Base-by-base conservation (phyloP, 2,113 vertebrate genomes). In the Aldabrachelys gigantea region DNA sequence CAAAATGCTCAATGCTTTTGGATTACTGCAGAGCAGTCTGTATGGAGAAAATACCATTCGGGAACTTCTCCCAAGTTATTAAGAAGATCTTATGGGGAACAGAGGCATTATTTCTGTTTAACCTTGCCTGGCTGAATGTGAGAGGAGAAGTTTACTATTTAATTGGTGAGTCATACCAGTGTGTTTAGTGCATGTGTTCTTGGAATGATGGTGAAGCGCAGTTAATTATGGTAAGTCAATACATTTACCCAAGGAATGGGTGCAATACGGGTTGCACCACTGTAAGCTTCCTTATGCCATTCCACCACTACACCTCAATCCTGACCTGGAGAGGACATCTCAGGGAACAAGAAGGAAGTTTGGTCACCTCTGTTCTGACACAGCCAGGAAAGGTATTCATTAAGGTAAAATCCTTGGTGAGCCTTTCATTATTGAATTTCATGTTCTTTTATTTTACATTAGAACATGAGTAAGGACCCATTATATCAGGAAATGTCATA, bases 391-490 rank as follows among this genome's bases (percentile, higher is more conserved):
- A 41, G 54, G 24, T 0, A 0, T 8, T 52, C 49, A 1, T 1
- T 0, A 3, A 83, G 44, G 24, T 59, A 6, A n/a, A 83, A 19
- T 52, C 41, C 80, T 31, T 0, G 0, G 10, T 6, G 85, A 75
- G 16, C 35, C 65, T n/a, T 62, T 82, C 27, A 9, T 50, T 85
- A 69, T 10, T 57, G n/a, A 52, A 24, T 5, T 44, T 47, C n/a
- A n/a, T n/a, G 79, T 57, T 78, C 49, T 91, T 81, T 47, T 1
- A 0, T 38, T 78, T 31, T 3, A 27, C 5, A 53, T 81, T 69
- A 84, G 62, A 88, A 75, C 78, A 54, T n/a, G 1, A 89, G 95
- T 85, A 78, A 1, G 11, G 78, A 14, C 80, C 50, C 80, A 16
- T 82, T 56, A 11, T 80, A 50, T 44, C 87, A 89, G 84, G 53